Percentiles rank a stretch among this genome's conserved stretches.
Conservation (phyloP, 1,140 invertebrate genomes). For the Acarapis woodi region DNA sequence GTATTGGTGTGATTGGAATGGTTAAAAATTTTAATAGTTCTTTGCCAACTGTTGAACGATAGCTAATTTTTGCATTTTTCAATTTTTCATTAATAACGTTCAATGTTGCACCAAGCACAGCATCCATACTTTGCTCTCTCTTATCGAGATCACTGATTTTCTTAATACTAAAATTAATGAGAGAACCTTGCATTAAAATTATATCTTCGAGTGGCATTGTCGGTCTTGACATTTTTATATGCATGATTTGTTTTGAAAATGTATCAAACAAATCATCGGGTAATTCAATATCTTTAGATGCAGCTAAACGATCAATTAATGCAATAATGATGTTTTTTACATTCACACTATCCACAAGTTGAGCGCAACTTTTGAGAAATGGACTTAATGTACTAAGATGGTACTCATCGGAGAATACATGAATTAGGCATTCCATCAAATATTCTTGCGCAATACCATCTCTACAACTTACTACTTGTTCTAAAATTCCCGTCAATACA, state of each 20-base stretch:
- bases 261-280: conserved; percentile 73
- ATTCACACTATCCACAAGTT: conserved; percentile 77
- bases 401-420: conserved; percentile 97
- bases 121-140: conserved; percentile 8
- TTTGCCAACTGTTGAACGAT: conserved; percentile 30
- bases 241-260: conserved; percentile 86
- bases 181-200: conserved; percentile 70
- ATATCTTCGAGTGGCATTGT: conserved; percentile 90
- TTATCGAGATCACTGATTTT: conserved; percentile 6
- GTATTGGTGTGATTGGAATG: conserved; percentile 31
- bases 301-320: conserved; percentile 64
- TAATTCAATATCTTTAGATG: conserved; percentile 14
- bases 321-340: conserved; percentile 96
- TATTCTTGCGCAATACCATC: conserved; percentile 99
- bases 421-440: conserved; percentile 98
- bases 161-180: conserved; percentile 78
- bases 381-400: conserved; percentile 78
- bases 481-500: conserved; percentile 65
- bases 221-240: conserved; percentile 67
- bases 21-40: conserved; percentile 74
- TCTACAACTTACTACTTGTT: conserved; percentile 86
- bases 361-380: conserved; percentile 86
- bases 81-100: conserved; percentile 9
- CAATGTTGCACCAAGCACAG: conserved; percentile 4
- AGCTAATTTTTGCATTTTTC: not conserved